phyloP scores from a whole-genome alignment of 2,888 invertebrate species.

The Caenorhabditis afra region DNA sequence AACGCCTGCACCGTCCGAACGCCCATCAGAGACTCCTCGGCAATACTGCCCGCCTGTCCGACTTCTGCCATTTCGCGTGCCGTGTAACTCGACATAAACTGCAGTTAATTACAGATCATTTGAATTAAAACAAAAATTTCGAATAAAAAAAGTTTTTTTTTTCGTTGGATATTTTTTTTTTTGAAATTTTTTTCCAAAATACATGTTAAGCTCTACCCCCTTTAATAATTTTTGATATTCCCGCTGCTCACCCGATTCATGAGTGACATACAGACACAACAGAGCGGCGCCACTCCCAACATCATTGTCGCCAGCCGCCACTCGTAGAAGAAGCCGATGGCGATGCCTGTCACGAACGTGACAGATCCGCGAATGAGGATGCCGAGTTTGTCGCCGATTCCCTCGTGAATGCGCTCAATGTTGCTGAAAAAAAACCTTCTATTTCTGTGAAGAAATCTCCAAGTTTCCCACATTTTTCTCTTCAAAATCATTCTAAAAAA shows the following conservation, averaged over 20 bases:
- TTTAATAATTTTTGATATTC: too few relatives aligned
- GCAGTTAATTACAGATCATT: not conserved
- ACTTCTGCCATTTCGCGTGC: constrained; percentile 60
- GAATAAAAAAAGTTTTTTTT: too few relatives aligned
- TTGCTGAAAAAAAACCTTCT: constrained; percentile 5
- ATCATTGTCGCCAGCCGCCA: constrained; percentile 68
- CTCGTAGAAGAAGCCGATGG: constrained; percentile 63
- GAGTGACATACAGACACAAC: constrained; percentile 50
- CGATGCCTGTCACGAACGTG: constrained; percentile 61
- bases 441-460: not conserved
- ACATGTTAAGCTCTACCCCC: too few relatives aligned
- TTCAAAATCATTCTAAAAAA: too few relatives aligned
- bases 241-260: constrained; percentile 59
- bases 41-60: constrained; percentile 68
- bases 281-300: constrained; percentile 58
- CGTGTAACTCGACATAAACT: constrained; percentile 62
- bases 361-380: constrained; percentile 60
- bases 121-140: too few relatives aligned
- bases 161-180: too few relatives aligned
- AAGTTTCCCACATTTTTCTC: too few relatives aligned
- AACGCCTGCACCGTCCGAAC: constrained; percentile 63
- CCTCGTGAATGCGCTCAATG: constrained; percentile 53
- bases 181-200: too few relatives aligned
- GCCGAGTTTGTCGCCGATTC: constrained; percentile 72
- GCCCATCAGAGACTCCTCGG: constrained; percentile 69